Evolutionary conservation across 2,888 invertebrate genomes (phyloP).

Genomic region (Eurytoma adleriae): DNA sequence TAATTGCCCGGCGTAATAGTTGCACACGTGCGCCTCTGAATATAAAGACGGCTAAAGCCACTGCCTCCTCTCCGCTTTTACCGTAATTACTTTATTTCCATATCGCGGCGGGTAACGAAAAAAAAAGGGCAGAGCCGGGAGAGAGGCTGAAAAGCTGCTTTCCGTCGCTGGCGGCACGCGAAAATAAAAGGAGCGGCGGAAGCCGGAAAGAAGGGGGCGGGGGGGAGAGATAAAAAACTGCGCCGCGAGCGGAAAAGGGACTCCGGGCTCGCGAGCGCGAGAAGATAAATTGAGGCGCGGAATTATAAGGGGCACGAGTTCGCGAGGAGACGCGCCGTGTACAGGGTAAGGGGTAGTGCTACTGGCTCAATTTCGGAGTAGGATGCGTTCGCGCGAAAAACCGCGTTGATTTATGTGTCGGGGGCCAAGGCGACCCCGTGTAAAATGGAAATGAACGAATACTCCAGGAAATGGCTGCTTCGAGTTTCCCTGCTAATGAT

Average conservation of each 20-base stretch:
- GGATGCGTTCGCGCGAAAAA: slow-evolving; percentile 1
- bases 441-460: slow-evolving; percentile 26
- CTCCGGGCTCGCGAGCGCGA: neutral
- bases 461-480: slow-evolving; percentile 17
- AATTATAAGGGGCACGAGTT: slow-evolving; percentile 23
- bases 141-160: slow-evolving; percentile 51
- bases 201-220: neutral
- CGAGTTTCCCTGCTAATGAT: neutral
- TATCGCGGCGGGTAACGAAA: slow-evolving; percentile 52
- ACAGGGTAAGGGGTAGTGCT: neutral
- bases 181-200: slow-evolving; percentile 18
- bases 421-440: neutral
- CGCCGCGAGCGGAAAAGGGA: neutral
- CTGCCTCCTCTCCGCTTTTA: slow-evolving; percentile 52
- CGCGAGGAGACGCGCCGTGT: neutral
- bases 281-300: slow-evolving; percentile 30
- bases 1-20: slow-evolving; percentile 57
- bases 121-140: slow-evolving; percentile 19
- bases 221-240: neutral
- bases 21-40: slow-evolving; percentile 23
- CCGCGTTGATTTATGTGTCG: slow-evolving; percentile 1
- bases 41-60: slow-evolving; percentile 25
- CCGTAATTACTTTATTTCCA: slow-evolving; percentile 62
- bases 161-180: slow-evolving; percentile 31
- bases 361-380: neutral